phyloP scores from a whole-genome alignment of 2,113 vertebrate species.

The Vulpes vulpes region DNA sequence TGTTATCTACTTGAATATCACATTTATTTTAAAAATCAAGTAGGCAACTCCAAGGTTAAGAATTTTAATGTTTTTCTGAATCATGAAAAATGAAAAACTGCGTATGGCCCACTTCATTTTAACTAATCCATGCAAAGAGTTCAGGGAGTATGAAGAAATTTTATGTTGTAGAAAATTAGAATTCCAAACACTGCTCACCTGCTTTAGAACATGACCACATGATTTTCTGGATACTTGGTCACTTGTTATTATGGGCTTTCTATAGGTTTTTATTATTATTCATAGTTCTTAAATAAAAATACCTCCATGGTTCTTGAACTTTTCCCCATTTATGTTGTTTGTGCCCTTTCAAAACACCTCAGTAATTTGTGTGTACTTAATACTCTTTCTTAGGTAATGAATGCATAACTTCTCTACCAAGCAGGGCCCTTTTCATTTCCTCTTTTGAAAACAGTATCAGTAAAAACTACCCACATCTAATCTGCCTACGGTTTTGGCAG shows the following conservation, averaged over 20 bases:
- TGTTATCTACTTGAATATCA: neutral
- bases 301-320: neutral
- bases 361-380: constrained; percentile 31
- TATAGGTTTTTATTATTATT: constrained; percentile 29
- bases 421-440: constrained; percentile 27
- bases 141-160: neutral
- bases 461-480: constrained; percentile 46
- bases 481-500: constrained; percentile 67
- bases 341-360: constrained; percentile 40
- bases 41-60: neutral
- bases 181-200: neutral
- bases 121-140: neutral
- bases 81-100: constrained; percentile 20
- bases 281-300: constrained; percentile 56
- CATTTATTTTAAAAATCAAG: constrained; percentile 50
- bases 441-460: constrained; percentile 56
- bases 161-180: constrained; percentile 12
- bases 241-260: constrained; percentile 34
- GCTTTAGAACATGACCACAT: constrained; percentile 11
- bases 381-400: constrained; percentile 43
- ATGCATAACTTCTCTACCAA: neutral
- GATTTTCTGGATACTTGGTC: constrained; percentile 30
- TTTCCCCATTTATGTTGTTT: neutral
- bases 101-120: neutral
- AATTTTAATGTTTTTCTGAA: constrained; percentile 38